A percentile compares a stretch with the other conserved stretches of the same genome.
Evolutionary conservation across 2,888 invertebrate species (phyloP).

Genomic region (Eristalinus sepulchralis): DNA sequence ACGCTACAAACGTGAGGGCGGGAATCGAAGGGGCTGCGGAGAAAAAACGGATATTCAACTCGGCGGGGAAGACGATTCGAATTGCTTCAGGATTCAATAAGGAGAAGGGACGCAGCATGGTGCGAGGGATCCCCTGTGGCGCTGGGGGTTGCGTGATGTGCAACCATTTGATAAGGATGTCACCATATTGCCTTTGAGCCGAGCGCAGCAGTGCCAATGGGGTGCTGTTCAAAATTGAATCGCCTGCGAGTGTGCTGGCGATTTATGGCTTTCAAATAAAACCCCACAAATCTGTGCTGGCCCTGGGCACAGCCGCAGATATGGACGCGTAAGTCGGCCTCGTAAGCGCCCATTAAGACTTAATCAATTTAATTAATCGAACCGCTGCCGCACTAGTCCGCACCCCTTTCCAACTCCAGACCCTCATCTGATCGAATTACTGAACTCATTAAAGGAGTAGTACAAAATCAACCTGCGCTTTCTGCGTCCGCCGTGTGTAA

Average conservation of each 20-base stretch:
- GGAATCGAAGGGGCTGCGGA: conserved; percentile 3
- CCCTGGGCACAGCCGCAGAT: background rate
- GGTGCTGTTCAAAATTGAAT: conserved; percentile 29
- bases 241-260: conserved; percentile 13
- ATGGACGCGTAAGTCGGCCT: background rate
- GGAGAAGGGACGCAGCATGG: too few species aligned
- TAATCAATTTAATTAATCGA: conserved; percentile 66
- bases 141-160: conserved; percentile 23
- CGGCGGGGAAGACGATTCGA: conserved; percentile 4
- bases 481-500: background rate
- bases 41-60: conserved; percentile 8
- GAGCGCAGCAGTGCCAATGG: conserved; percentile 5
- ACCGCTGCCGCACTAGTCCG: background rate
- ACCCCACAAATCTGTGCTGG: background rate
- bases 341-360: conserved; percentile 37
- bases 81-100: conserved; percentile 44
- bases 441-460: conserved; percentile 29
- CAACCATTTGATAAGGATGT: conserved; percentile 19
- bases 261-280: conserved; percentile 29
- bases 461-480: background rate
- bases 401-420: background rate
- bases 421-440: conserved; percentile 24
- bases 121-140: conserved; percentile 42
- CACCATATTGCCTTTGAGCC: conserved; percentile 5
- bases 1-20: conserved; percentile 22